Evolutionary conservation across 2,888 invertebrate species (phyloP).

Genomic region (Serrognathus titanus): DNA sequence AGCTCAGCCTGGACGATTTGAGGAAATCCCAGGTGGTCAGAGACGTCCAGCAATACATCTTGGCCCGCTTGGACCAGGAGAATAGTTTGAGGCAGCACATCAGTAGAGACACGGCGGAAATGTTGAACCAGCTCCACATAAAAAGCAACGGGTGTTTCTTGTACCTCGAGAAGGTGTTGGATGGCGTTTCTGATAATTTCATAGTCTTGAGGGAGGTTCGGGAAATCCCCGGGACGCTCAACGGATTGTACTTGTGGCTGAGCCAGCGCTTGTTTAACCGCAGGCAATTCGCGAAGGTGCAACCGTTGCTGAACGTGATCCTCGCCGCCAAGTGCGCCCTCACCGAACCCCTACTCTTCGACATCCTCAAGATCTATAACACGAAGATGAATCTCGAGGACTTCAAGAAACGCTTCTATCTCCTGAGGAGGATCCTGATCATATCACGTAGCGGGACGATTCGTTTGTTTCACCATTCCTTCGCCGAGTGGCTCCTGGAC

Average conservation of each 20-base stretch:
- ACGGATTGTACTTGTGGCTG: constrained; percentile 92
- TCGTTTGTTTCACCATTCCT: constrained; percentile 88
- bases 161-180: constrained; percentile 81
- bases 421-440: constrained; percentile 62
- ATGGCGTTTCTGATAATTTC: constrained; percentile 90
- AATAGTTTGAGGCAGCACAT: constrained; percentile 84
- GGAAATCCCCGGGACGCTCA: constrained; percentile 92
- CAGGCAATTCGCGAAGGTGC: constrained; percentile 82
- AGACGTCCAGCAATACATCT: constrained; percentile 93
- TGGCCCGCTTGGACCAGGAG: constrained; percentile 85
- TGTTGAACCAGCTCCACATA: constrained; percentile 90
- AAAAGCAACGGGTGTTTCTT: constrained; percentile 93
- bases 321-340: constrained; percentile 84
- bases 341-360: constrained; percentile 75
- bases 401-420: constrained; percentile 72
- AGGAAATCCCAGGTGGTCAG: constrained; percentile 86
- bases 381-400: constrained; percentile 75
- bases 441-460: constrained; percentile 60
- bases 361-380: constrained; percentile 77
- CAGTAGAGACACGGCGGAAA: constrained; percentile 88
- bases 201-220: constrained; percentile 87
- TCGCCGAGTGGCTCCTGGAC: constrained; percentile 91
- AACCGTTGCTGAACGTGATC: constrained; percentile 80
- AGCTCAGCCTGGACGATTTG: constrained; percentile 87
- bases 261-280: constrained; percentile 90